Percentiles rank a stretch among this genome's conserved stretches.
These are phyloP conservation scores for Okamejei kenojei DNA, from an alignment of 2,797 vertebrate genomes.

Conservation along the genomic window DNA sequence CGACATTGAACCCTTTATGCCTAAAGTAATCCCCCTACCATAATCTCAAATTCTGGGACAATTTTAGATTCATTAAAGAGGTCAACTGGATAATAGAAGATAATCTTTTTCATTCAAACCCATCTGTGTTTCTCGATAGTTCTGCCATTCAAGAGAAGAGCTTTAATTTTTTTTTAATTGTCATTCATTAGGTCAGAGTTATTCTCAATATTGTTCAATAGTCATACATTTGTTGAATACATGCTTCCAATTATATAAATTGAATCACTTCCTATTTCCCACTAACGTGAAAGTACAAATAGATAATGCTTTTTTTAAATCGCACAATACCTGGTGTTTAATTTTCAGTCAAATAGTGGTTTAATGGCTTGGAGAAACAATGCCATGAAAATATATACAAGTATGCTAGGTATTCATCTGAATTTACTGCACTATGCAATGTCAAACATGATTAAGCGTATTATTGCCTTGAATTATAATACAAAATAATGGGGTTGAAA, in stretches of 20 bases:
- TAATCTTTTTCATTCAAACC: constrained; percentile 28
- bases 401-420: neutral
- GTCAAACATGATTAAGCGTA: neutral
- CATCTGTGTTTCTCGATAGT: constrained; percentile 5
- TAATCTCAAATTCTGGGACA: constrained; percentile 29
- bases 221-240: neutral
- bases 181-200: neutral
- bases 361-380: neutral
- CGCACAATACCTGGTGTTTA: neutral
- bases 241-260: neutral
- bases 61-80: constrained; percentile 31
- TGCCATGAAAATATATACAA: neutral
- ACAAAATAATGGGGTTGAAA: neutral
- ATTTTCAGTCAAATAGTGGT: neutral
- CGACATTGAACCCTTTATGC: neutral
- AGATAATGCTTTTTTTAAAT: neutral
- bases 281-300: neutral
- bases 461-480: neutral
- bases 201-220: neutral
- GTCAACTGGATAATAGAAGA: constrained; percentile 30
- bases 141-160: neutral
- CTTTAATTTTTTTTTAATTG: neutral
- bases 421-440: neutral
- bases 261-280: neutral
- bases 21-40: constrained; percentile 21